Evolutionary conservation across 53 echinoderm and acorn worm genomes (phyloP).

Genomic region (Patiria pectinifera): DNA sequence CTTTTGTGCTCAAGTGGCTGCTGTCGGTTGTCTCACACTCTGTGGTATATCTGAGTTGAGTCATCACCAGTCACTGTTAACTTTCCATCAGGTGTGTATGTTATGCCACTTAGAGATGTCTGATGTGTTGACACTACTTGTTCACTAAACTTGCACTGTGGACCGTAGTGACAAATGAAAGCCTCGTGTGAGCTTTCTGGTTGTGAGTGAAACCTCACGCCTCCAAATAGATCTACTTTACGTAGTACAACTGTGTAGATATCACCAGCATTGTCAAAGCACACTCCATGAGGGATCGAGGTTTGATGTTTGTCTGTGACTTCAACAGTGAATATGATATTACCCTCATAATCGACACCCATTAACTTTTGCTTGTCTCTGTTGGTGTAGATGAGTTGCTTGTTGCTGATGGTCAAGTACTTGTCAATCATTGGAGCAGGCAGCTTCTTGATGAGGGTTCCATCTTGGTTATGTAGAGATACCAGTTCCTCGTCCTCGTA

Average conservation of each 20-base stretch:
- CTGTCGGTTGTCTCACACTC: not conserved
- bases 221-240: too few relatives aligned
- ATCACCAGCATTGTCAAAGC: constrained; percentile 22
- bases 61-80: not conserved
- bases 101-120: not conserved
- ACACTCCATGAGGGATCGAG: too few relatives aligned
- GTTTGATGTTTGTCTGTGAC: not conserved
- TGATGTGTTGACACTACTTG: not conserved
- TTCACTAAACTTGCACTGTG: not conserved
- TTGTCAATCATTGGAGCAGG: not conserved
- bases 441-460: constrained; percentile 26
- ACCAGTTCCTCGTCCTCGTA: constrained; percentile 26
- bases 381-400: constrained; percentile 22
- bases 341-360: not conserved
- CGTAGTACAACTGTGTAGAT: too few relatives aligned
- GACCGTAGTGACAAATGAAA: not conserved
- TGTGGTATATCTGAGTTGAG: not conserved
- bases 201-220: not conserved
- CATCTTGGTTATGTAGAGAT: constrained; percentile 41
- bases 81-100: not conserved
- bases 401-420: constrained; percentile 22
- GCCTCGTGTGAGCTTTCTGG: too few relatives aligned
- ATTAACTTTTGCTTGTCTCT: not conserved
- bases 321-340: not conserved
- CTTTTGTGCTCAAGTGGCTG: too few relatives aligned